Conservation (phyloP, 2,888 invertebrate genomes). For the Acrocyrtus sp. region DNA sequence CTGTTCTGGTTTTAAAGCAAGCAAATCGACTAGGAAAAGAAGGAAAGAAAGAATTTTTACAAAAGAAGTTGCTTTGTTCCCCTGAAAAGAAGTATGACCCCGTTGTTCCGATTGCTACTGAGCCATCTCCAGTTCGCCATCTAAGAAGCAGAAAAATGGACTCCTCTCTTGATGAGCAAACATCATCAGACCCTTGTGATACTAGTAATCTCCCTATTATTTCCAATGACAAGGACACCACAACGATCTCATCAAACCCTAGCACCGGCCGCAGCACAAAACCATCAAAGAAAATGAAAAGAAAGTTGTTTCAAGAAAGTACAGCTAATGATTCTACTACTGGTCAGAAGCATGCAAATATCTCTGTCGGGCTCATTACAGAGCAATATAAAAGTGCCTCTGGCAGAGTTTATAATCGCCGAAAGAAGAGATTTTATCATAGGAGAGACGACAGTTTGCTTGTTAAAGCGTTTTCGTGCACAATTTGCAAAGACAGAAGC, state of each 20-base stretch:
- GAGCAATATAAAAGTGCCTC: background rate
- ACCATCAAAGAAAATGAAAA: conserved; percentile 1
- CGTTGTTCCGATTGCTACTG: conserved; percentile 24
- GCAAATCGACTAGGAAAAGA: conserved; percentile 33
- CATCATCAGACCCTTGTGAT: background rate
- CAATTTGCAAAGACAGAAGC: conserved; percentile 16
- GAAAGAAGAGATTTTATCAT: conserved; percentile 23
- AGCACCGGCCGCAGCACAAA: background rate
- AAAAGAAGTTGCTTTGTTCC: conserved; percentile 15
- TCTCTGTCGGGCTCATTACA: no score
- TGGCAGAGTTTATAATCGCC: background rate
- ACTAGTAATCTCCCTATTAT: background rate
- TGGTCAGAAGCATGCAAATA: background rate
- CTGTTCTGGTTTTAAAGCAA: conserved; percentile 38
- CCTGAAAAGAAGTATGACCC: conserved; percentile 35
- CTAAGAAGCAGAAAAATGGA: conserved; percentile 18
- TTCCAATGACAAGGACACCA: background rate
- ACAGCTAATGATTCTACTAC: background rate
- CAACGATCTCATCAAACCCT: background rate
- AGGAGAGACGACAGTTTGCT: conserved; percentile 33
- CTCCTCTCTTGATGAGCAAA: background rate
- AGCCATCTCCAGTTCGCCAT: conserved; percentile 19
- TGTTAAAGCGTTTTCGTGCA: conserved; percentile 33
- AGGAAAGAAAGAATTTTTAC: conserved; percentile 33
- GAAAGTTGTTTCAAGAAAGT: conserved; percentile 21